Evolutionary conservation across 2,113 vertebrate genomes (phyloP), one percentile per base, ranked within the genome.

Genomic region (Cyprinodon tularosa): DNA sequence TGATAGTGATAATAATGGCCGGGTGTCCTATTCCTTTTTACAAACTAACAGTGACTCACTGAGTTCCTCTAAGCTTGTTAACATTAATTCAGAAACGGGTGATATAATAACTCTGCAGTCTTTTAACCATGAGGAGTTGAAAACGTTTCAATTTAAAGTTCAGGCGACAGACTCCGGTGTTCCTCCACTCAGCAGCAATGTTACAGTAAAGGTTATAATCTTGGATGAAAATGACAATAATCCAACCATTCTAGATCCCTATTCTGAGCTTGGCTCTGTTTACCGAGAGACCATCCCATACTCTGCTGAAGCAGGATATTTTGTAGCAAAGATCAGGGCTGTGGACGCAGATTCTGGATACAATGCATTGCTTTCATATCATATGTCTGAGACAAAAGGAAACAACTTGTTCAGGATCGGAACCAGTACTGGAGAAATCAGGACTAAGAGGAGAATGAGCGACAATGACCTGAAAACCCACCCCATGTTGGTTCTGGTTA

Each of bases 161-260:
- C 93, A 95, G 89, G 96, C 94, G 71, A 90, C 83, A 72, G 96
- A 97, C 77, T 89, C 89, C 3, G 96, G 96, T 66, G 87, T 93
- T 82, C 96, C 95, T 88, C 79, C 94, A 0, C 91, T 95, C 81
- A 95, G 92, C 74, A 81, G 93, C 42, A 93, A 93, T 20, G 65
- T 93, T 11, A 95, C 86, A 60, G 90, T 96, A 2, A 94, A 94
- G 73, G 86, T 97, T 72, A 95, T 94, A 66, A 93, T 97, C 66
- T 74, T 94, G 44, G 96, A 96, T 78, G 92, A 93, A 83, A 97
- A 97, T 70, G 96, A 96, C 89, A 97, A 96, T 9, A 92, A 85
- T 42, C 96, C 96, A 0, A 40, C 29, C 29, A 29, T 29, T 29
- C 1, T 29, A 29, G 29, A 29, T 29, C 29, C 29, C 29, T 29